A percentile compares a stretch with the other conserved stretches of the same genome.
Conservation (phyloP, 2,113 vertebrate genomes). For the Brienomyrus brachyistius region DNA sequence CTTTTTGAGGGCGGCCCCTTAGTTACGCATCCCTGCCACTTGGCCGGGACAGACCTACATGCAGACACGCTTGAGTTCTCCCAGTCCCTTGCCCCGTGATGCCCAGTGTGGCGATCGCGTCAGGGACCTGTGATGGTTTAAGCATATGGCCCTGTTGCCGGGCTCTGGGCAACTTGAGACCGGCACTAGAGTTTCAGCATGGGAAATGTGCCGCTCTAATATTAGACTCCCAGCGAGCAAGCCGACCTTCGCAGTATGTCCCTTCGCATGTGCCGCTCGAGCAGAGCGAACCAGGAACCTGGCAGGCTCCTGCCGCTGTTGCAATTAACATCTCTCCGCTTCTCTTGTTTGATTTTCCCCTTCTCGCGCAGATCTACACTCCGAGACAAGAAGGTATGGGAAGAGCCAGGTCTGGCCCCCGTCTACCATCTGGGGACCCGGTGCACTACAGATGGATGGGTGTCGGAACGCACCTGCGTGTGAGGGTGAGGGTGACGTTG, state of each 20-base stretch:
- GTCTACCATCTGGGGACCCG: not conserved
- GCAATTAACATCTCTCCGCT: constrained; percentile 26
- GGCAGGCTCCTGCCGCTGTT: not conserved
- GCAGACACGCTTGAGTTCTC: not conserved
- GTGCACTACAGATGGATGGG: not conserved
- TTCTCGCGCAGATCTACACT: constrained; percentile 63
- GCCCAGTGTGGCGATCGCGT: not conserved
- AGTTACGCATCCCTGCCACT: not conserved
- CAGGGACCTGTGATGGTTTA: constrained; percentile 36
- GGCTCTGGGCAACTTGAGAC: constrained; percentile 58
- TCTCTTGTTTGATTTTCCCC: constrained; percentile 28
- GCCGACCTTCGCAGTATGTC: constrained; percentile 30
- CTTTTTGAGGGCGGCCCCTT: not conserved
- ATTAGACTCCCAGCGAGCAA: constrained; percentile 59
- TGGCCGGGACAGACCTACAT: not conserved
- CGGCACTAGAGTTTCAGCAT: constrained; percentile 55
- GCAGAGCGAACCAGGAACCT: constrained; percentile 20
- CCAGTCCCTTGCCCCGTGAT: not conserved
- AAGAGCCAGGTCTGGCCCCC: not conserved
- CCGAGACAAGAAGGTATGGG: constrained; percentile 70
- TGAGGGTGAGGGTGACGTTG: not conserved
- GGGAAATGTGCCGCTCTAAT: constrained; percentile 68
- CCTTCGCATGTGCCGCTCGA: constrained; percentile 40
- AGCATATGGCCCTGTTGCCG: constrained; percentile 48
- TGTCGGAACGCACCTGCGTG: not conserved